Evolutionary conservation across 2,797 vertebrate genomes (phyloP), one percentile per base, ranked within the genome.

Genomic region (Triplophysa yarkandensis): DNA sequence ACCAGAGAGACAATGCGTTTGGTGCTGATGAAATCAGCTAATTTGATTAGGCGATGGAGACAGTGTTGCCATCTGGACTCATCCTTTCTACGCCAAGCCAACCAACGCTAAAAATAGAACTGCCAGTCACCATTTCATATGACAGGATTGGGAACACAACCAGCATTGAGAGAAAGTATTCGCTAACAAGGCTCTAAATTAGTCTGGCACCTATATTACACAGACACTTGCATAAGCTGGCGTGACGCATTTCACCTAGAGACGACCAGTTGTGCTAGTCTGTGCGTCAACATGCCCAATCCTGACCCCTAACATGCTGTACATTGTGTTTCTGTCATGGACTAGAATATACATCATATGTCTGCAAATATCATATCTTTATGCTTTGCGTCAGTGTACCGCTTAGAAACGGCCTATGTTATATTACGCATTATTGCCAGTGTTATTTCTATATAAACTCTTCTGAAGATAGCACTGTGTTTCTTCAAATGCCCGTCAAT

Each of bases 41-140:
- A 84, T 82, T 74, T 80, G 69, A 83, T 82, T 78, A 69, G 63
- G 63, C 48, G 69, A 62, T 77, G 76, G 65, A 80, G 77, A 70
- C 64, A 61, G 75, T 36, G 61, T 41, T 69, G 71, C 79, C 83
- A 81, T 81, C 83, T 86, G 83, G 80, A 71, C 44, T 34, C 58
- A 48, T 67, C 73, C 78, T 66, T 36, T 9, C 48, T 32, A 43
- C 32, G 39, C 43, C 71, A 77, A 82, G 61, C 52, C 62, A 57
- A 32, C 46, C 64, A 63, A 39, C 46, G 69, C 74, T 79, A 80
- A 80, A 81, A 81, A 82, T 82, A 82, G 75, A 73, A 23, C 58
- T 74, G 78, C 70, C 80, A 76, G 48, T 83, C 80, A 77, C 17
- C 48, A 71, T 66, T 80, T 68, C 64, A 36, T 73, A 75, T 77